Conservation (phyloP, 2,797 vertebrate genomes). For the Chaenodraco wilsoni region DNA sequence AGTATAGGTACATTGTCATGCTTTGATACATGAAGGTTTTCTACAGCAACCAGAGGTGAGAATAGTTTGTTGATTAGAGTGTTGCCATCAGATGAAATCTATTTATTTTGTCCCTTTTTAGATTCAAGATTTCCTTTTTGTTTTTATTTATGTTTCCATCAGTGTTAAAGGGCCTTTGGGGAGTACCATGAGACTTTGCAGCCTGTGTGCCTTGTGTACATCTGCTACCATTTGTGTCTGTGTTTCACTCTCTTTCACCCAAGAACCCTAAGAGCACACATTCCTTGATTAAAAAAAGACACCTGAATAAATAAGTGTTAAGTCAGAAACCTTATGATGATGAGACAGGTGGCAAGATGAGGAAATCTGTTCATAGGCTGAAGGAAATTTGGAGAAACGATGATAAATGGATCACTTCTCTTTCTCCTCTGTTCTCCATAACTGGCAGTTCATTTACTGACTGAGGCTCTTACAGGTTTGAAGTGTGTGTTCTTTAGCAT, state of each 20-base stretch:
- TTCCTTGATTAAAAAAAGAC: not conserved
- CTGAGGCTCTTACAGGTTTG: conserved; percentile 36
- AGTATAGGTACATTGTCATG: not conserved
- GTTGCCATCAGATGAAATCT: not conserved
- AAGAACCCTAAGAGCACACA: not conserved
- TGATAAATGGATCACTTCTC: conserved; percentile 29
- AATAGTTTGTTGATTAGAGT: not conserved
- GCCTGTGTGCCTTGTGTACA: too few relatives aligned
- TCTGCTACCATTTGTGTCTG: too few relatives aligned
- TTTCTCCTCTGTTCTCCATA: conserved; percentile 20
- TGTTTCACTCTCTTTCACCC: not conserved
- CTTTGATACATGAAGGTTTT: not conserved
- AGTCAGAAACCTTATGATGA: not conserved
- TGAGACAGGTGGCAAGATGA: not conserved
- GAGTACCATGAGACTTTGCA: not conserved
- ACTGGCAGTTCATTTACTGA: conserved; percentile 44
- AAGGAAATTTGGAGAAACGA: conserved; percentile 10
- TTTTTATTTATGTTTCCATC: not conserved
- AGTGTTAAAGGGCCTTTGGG: not conserved
- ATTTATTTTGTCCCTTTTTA: not conserved
- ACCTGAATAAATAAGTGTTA: not conserved
- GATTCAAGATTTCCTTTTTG: not conserved
- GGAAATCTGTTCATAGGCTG: not conserved
- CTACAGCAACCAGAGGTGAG: not conserved
- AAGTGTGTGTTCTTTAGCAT: conserved; percentile 46